Base-by-base conservation (phyloP, 2,797 vertebrate species). In the Hoplostethus mediterraneus region DNA sequence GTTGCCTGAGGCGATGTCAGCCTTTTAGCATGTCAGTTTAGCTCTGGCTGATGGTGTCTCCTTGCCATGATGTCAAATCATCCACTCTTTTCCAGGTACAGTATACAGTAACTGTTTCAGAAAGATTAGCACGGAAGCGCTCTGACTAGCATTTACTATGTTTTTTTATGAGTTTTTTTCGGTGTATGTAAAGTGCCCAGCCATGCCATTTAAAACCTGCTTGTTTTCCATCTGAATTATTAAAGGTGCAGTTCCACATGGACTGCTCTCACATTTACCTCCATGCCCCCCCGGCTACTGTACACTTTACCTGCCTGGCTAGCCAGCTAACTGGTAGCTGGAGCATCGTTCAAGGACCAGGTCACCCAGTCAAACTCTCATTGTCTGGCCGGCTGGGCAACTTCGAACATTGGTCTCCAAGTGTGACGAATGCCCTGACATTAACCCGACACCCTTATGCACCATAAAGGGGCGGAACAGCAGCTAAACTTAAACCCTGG, bases 151-250 rank as follows among this genome's bases (percentile, higher is more conserved):
- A 6, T 55, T n/a, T n/a, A n/a, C n/a, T n/a, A n/a, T n/a, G n/a
- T n/a, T n/a, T n/a, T n/a, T n/a, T n/a, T n/a, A n/a, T n/a, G n/a
- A n/a, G n/a, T n/a, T 82, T 87, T 71, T 79, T 65, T 67, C 30
- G 13, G 51, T 66, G 59, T 67, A 70, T 80, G 77, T 83, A 81
- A 87, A 85, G 80, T 68, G 67, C 54, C 67, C 58, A 12, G 51
- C 68, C 17, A 53, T 47, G 71, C 74, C 84, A 78, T 90, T 89
- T 87, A 86, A 91, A 87, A 84, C 80, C 67, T 0, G 44, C 67
- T 79, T 68, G 83, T 85, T 92, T 93, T 93, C 92, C 90, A 87
- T 89, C 77, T 93, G 87, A 94, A 94, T 95, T 92, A 94, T 94
- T 94, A 81, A 94, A 90, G 59, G 48, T 47, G 60, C 76, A 67